phyloP scores from a whole-genome alignment of 2,797 vertebrate genomes.

The Myotis pilosus region DNA sequence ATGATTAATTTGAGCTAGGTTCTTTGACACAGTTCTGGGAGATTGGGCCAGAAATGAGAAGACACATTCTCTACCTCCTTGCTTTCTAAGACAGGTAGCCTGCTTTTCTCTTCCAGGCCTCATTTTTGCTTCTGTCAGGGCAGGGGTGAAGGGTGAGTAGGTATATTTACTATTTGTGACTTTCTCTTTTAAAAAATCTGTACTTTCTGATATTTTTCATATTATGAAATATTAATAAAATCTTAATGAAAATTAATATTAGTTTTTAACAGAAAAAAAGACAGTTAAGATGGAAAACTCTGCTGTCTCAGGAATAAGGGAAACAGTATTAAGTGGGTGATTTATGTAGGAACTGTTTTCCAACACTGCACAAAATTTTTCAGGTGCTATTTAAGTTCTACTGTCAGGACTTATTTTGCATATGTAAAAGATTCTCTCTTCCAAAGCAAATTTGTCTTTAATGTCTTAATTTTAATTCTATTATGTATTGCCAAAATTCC shows the following conservation, averaged over 20 bases:
- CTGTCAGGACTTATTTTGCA: neutral
- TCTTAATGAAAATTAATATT: neutral
- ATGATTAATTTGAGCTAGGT: constrained; percentile 33
- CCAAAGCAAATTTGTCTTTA: constrained; percentile 18
- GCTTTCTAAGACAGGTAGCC: constrained; percentile 54
- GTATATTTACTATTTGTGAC: neutral
- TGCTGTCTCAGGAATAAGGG: neutral
- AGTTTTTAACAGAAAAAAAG: constrained; percentile 2
- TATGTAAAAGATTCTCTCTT: constrained; percentile 6
- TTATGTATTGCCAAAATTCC: neutral
- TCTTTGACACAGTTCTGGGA: constrained; percentile 42
- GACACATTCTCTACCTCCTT: constrained; percentile 22
- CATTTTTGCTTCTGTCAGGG: neutral
- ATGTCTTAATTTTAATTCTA: neutral
- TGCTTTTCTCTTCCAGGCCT: constrained; percentile 44
- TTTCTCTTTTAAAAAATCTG: constrained; percentile 20
- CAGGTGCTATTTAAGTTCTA: neutral
- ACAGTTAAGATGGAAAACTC: neutral
- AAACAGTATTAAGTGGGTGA: neutral
- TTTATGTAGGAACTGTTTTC: constrained; percentile 27
- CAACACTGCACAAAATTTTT: neutral
- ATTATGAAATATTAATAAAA: neutral
- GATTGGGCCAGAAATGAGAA: neutral
- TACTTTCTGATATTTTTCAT: neutral
- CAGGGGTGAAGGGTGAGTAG: neutral